Evolutionary conservation across 53 echinoderm and acorn worm species (phyloP).

Genomic region (Paracentrotus lividus): DNA sequence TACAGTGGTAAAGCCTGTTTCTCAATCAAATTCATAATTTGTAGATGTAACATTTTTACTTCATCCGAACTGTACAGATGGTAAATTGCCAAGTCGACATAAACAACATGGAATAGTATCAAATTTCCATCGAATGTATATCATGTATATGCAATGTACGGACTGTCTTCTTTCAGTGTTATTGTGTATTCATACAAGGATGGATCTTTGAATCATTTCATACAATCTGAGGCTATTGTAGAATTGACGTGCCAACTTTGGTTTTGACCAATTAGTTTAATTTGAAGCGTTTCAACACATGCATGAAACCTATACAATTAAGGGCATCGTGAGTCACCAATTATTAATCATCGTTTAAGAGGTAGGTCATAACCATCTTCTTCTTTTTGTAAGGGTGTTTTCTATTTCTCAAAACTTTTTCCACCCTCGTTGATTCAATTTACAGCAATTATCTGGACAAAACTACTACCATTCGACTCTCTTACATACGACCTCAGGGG

Average conservation of each 20-base stretch:
- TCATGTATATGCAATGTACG: no score
- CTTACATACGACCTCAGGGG: background rate
- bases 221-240: no score
- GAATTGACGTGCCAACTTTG: background rate
- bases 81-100: no score
- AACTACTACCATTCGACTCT: background rate
- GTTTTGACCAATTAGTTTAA: background rate
- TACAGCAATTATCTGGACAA: background rate
- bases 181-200: no score
- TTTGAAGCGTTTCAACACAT: background rate
- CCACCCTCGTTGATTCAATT: background rate
- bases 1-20: no score
- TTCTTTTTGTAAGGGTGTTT: background rate
- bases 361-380: background rate
- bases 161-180: no score
- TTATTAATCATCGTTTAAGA: background rate
- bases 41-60: no score
- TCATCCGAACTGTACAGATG: no score
- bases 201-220: no score
- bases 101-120: no score
- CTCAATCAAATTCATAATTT: no score
- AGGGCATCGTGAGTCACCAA: background rate
- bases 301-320: background rate
- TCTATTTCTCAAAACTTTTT: background rate
- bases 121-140: no score